These are phyloP conservation scores for Lucinisca nassula DNA, from an alignment of 2,888 invertebrate genomes.

Conservation along the genomic window DNA sequence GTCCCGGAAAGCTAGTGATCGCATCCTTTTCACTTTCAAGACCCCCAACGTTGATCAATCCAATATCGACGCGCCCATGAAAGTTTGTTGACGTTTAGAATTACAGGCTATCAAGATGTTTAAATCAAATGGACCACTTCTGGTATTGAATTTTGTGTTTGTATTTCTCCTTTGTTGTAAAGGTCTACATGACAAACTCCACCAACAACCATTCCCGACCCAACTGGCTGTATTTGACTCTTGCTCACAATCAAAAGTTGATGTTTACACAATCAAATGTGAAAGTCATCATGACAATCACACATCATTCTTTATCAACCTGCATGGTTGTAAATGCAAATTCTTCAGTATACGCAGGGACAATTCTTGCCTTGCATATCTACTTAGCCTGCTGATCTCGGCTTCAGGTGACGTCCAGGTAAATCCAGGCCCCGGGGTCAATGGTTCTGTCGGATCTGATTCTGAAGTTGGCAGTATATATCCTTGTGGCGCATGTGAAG, in stretches of 20 bases:
- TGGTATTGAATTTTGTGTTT: background rate
- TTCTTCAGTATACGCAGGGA: background rate
- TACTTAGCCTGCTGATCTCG: background rate
- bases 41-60: background rate
- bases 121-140: background rate
- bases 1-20: background rate
- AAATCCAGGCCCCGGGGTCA: background rate
- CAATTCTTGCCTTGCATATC: background rate
- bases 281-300: background rate
- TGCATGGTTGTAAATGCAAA: background rate
- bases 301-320: background rate
- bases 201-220: background rate
- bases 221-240: background rate
- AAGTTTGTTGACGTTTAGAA: background rate
- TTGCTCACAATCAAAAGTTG: background rate
- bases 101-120: background rate
- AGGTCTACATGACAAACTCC: background rate
- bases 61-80: background rate
- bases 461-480: background rate
- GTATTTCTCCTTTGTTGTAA: background rate
- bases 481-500: background rate
- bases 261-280: background rate
- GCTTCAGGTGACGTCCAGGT: background rate
- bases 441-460: background rate
- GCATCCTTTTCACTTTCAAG: background rate